Conservation (phyloP, 2,797 vertebrate genomes). For the Sebastes reedi region DNA sequence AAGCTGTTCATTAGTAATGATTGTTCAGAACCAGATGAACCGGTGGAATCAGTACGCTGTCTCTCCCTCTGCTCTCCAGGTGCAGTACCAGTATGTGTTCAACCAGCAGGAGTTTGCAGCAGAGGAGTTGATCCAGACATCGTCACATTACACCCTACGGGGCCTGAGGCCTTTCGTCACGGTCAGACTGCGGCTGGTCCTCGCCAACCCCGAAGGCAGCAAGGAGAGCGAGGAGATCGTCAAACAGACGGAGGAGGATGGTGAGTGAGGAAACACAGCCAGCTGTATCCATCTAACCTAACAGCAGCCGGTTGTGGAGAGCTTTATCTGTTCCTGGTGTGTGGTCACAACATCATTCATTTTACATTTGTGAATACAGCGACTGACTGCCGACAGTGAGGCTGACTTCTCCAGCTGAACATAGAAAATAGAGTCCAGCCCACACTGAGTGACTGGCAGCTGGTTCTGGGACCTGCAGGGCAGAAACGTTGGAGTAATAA, state of each 20-base stretch:
- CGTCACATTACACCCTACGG: conserved; percentile 93
- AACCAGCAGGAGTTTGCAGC: conserved; percentile 94
- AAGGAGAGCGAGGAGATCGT: conserved; percentile 96
- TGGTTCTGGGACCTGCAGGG: too few species aligned
- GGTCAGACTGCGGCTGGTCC: conserved; percentile 88
- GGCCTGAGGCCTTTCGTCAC: conserved; percentile 94
- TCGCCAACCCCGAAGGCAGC: conserved; percentile 94
- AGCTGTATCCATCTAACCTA: neutral
- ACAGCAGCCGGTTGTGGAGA: neutral
- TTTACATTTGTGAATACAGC: too few species aligned
- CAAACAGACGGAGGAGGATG: conserved; percentile 95
- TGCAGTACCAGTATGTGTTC: conserved; percentile 95
- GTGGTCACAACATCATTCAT: too few species aligned
- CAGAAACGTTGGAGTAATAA: too few species aligned
- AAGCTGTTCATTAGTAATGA: neutral
- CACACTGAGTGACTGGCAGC: too few species aligned
- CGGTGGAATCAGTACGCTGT: neutral
- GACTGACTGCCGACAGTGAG: too few species aligned
- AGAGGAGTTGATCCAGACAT: conserved; percentile 93
- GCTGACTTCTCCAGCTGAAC: too few species aligned
- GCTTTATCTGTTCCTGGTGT: neutral
- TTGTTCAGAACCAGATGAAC: neutral
- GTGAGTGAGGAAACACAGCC: conserved; percentile 61
- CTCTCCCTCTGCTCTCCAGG: conserved; percentile 36
- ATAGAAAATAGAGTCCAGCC: too few species aligned